phyloP scores from a whole-genome alignment of 2,113 vertebrate genomes.

The Thermophis baileyi region DNA sequence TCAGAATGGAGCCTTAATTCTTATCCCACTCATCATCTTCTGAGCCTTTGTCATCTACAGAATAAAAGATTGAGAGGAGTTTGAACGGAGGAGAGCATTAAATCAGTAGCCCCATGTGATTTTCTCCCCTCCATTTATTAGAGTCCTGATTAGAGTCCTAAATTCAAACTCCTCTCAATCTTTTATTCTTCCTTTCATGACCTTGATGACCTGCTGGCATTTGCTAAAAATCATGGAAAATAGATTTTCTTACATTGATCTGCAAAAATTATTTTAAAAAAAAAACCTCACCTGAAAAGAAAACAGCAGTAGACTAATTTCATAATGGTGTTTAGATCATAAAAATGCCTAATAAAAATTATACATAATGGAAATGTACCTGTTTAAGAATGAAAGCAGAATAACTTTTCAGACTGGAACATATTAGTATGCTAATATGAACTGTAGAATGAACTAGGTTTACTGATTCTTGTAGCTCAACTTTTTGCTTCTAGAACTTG shows the following conservation, averaged over 20 bases:
- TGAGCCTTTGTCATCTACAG: neutral
- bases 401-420: neutral
- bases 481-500: neutral
- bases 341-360: neutral
- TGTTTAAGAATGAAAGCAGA: neutral
- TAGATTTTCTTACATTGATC: neutral
- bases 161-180: neutral
- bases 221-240: neutral
- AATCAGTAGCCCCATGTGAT: no score
- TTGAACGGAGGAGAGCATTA: no score
- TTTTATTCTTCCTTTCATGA: neutral
- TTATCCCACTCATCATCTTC: neutral
- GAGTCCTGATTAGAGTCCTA: no score
- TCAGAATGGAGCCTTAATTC: neutral
- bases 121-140: no score
- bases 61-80: no score
- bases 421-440: neutral
- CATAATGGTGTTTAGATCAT: neutral
- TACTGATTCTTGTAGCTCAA: neutral
- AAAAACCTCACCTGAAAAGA: neutral
- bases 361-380: neutral
- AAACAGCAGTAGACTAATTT: neutral
- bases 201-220: neutral
- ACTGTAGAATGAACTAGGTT: neutral
- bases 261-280: neutral